phyloP scores from a whole-genome alignment of 2,797 vertebrate genomes.

The Rhodeus uyekii region DNA sequence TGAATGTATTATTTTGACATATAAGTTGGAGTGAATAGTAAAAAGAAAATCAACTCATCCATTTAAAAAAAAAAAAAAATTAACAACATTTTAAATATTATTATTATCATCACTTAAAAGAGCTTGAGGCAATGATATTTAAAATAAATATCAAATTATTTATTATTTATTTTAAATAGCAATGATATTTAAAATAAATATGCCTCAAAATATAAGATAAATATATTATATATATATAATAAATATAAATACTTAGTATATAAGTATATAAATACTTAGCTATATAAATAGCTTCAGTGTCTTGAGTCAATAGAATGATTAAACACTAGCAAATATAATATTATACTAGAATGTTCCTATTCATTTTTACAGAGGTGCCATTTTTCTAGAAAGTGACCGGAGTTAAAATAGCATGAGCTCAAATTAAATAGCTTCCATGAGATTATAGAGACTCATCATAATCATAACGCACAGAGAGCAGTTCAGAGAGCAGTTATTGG shows the following conservation, averaged over 20 bases:
- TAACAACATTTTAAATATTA: too few species aligned
- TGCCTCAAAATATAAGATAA: too few species aligned
- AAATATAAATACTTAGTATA: too few species aligned
- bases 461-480: neutral
- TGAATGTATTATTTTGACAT: neutral
- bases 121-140: neutral
- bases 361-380: neutral
- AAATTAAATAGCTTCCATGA: neutral
- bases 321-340: slow-evolving; percentile 4
- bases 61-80: neutral
- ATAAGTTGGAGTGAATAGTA: neutral
- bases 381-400: neutral
- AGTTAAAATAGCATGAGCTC: slow-evolving; percentile 19
- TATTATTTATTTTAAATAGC: too few species aligned
- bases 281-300: neutral
- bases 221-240: too few species aligned
- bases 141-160: too few species aligned
- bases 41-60: neutral
- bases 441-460: slow-evolving; percentile 1
- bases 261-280: too few species aligned
- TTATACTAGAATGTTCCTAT: slow-evolving; percentile 4
- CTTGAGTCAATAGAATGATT: neutral
- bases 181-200: too few species aligned
- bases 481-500: neutral
- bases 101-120: neutral